Percentiles rank a stretch among this genome's conserved stretches.
phyloP scores from a whole-genome alignment of 2,888 invertebrate species.

The Scelioninae gen. 1 region DNA sequence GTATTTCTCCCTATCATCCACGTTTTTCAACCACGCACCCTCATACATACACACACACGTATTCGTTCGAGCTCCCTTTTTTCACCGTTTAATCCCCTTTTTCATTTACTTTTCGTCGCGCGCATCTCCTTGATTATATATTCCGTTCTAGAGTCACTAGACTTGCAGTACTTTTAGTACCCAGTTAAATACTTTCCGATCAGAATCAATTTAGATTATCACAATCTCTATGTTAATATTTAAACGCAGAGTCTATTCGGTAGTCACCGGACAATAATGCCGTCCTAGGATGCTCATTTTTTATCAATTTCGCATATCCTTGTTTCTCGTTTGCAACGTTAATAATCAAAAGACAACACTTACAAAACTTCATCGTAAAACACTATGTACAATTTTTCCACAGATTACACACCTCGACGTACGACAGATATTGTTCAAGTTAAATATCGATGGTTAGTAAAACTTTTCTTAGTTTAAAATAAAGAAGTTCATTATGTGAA shows the following conservation, averaged over 20 bases:
- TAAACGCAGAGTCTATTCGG: too few relatives aligned
- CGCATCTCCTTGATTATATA: conserved; percentile 34
- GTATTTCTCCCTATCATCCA: conserved; percentile 74
- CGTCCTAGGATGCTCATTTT: too few relatives aligned
- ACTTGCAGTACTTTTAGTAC: conserved; percentile 59
- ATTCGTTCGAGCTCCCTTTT: conserved; percentile 56
- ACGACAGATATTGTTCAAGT: conserved; percentile 11
- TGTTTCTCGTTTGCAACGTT: too few relatives aligned
- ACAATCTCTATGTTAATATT: conserved; percentile 65
- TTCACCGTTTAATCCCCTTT: conserved; percentile 51
- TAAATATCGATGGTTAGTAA: conserved; percentile 26
- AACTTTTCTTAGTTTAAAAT: background rate
- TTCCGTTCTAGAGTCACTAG: conserved; percentile 70
- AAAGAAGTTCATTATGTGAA: background rate
- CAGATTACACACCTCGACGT: conserved; percentile 21
- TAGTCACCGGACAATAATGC: too few relatives aligned
- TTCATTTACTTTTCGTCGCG: conserved; percentile 55
- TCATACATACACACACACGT: conserved; percentile 60
- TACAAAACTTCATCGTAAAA: conserved; percentile 32
- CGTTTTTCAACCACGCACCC: conserved; percentile 38
- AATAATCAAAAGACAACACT: conserved; percentile 7
- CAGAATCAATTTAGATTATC: conserved; percentile 68
- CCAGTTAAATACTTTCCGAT: conserved; percentile 55
- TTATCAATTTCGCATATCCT: conserved; percentile 6
- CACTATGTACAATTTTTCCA: conserved; percentile 32